A percentile compares a stretch with the other conserved stretches of the same genome.
These are phyloP conservation scores for Brachionus rotundiformis DNA, from an alignment of 1,140 invertebrate genomes.

Conservation along the genomic window DNA sequence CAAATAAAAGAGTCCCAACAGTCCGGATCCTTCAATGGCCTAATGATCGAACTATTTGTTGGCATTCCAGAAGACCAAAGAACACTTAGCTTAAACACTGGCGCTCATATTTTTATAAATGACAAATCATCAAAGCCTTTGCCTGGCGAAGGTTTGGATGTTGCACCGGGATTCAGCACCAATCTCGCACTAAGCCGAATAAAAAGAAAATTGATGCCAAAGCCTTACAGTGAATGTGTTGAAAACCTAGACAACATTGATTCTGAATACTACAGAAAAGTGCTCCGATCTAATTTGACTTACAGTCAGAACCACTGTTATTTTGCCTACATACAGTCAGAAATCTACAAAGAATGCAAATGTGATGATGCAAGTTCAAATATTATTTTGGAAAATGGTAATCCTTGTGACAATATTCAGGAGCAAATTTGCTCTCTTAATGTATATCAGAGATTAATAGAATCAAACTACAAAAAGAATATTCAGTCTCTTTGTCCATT, in stretches of 20 bases:
- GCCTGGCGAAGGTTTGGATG: background rate
- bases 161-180: background rate
- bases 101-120: slow-evolving; percentile 21
- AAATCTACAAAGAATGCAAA: background rate
- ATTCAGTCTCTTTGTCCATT: slow-evolving; percentile 9
- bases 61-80: background rate
- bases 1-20: background rate
- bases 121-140: background rate
- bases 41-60: slow-evolving; percentile 15
- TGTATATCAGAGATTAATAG: background rate
- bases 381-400: background rate
- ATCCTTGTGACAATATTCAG: background rate
- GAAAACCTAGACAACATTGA: background rate
- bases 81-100: background rate
- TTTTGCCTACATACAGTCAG: background rate
- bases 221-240: background rate
- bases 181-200: background rate
- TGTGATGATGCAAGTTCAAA: background rate
- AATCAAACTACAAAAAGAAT: background rate
- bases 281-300: background rate
- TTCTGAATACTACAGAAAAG: background rate
- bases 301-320: background rate
- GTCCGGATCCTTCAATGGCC: background rate
- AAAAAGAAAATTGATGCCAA: background rate
- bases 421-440: background rate